Base-by-base conservation (phyloP, 2,888 invertebrate species). In the Brachynemurus nebulosus region DNA sequence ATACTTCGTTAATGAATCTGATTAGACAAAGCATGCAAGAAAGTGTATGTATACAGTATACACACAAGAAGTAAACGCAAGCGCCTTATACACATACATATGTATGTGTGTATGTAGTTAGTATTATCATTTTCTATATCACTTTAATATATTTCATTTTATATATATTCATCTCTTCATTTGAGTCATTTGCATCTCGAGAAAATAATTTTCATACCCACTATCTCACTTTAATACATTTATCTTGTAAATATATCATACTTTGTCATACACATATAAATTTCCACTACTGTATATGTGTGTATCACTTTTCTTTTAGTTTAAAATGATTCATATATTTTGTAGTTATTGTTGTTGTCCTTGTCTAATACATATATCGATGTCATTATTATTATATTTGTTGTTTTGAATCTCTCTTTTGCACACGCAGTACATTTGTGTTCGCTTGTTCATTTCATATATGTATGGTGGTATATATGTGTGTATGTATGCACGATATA, bases 1-100 rank as follows among this genome's bases (percentile, higher is more conserved):
- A 66, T 66, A 65, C 66, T 54, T 66, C 64, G 67, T 69, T 70
- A 70, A 70, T 69, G 70, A 70, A 70, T 70, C 69, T 69, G 69
- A 69, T 70, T 70, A 70, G 68, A 68, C 64, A 65, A 64, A 66
- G 64, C 64, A 60, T 39, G 25, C n/a, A 25, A 23, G 21, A 18
- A 14, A 11, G n/a, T 18, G n/a, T 36, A 17, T 35, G 17, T 17
- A 27, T 5, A 30, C 16, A 18, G 16, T 14, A 16, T 36, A 25
- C 37, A 18, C 17, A 37, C 14, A 18, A 6, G 18, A 17, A 17
- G 14, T 40, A 44, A 62, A 64, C 64, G 65, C 64, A 60, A 61
- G 64, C 64, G 65, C 63, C 59, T 57, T 59, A 54, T 19, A 21
- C 35, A 43, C 38, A 46, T 16, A 49, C 53, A 51, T 54, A 17